A percentile compares a stretch with the other conserved stretches of the same genome.
Evolutionary conservation across 2,797 vertebrate genomes (phyloP).

Genomic region (Chaunax sp.): DNA sequence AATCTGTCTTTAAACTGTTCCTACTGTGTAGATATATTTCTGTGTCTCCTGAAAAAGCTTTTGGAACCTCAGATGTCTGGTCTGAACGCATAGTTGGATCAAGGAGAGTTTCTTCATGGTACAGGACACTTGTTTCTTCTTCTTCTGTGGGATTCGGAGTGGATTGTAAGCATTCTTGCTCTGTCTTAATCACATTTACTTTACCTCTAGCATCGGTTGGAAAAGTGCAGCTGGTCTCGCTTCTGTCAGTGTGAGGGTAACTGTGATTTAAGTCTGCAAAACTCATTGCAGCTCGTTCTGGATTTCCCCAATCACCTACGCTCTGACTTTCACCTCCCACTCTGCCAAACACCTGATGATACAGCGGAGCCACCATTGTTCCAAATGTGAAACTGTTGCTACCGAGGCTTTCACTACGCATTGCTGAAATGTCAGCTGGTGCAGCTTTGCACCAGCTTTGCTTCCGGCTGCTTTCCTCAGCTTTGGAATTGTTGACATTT

Average conservation of each 20-base stretch:
- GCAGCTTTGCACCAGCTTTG: background rate
- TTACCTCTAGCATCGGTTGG: background rate
- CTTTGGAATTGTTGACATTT: constrained; percentile 7
- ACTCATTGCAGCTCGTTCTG: constrained; percentile 16
- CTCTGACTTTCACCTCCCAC: constrained; percentile 55
- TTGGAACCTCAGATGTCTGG: constrained; percentile 1
- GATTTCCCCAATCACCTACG: constrained; percentile 22
- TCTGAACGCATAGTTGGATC: constrained; percentile 22
- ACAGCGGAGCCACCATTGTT: constrained; percentile 77
- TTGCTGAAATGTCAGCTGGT: constrained; percentile 10
- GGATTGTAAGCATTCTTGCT: constrained; percentile 10
- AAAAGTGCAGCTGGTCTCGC: constrained; percentile 24
- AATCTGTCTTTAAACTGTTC: constrained; percentile 21
- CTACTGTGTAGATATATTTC: background rate
- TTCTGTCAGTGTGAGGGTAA: constrained; percentile 11
- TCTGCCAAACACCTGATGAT: constrained; percentile 72
- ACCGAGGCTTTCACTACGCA: constrained; percentile 15
- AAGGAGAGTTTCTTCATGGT: constrained; percentile 1
- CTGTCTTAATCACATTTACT: background rate
- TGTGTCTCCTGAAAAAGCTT: constrained; percentile 20
- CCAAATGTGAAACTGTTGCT: constrained; percentile 67
- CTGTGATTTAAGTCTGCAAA: constrained; percentile 22
- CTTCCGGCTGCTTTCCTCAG: constrained; percentile 13
- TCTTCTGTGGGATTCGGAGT: constrained; percentile 21
- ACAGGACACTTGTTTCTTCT: constrained; percentile 15